Conservation (phyloP, 2,797 vertebrate species). For the Oceanodroma leucorhoa region DNA sequence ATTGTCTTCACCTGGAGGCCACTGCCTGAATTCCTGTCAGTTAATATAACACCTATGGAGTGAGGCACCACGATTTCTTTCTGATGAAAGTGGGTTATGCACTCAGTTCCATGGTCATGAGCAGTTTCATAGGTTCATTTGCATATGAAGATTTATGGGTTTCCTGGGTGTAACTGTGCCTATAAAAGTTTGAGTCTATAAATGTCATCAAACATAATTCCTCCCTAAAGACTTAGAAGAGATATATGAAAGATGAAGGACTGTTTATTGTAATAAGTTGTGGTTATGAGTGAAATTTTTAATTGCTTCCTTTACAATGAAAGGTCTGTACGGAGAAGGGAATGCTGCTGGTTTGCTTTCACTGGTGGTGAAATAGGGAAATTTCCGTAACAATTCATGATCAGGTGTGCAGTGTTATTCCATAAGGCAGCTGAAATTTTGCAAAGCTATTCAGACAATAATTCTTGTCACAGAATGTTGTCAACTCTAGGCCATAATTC, state of each 20-base stretch:
- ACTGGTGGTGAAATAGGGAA: slow-evolving; percentile 37
- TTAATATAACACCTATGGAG: slow-evolving; percentile 14
- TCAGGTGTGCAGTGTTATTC: slow-evolving; percentile 35
- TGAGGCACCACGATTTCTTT: neutral
- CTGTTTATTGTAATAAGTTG: neutral
- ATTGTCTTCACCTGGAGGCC: slow-evolving; percentile 55
- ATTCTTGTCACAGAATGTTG: neutral
- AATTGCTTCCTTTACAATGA: slow-evolving; percentile 60
- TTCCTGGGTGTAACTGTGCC: slow-evolving; percentile 17
- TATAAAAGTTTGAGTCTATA: neutral
- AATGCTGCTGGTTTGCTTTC: slow-evolving; percentile 33
- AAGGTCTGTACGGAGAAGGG: neutral
- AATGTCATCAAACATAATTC: slow-evolving; percentile 43
- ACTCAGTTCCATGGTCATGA: neutral
- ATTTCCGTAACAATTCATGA: neutral
- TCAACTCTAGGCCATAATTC: neutral
- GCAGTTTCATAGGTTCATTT: slow-evolving; percentile 4
- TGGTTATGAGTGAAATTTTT: slow-evolving; percentile 13
- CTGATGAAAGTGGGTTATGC: neutral
- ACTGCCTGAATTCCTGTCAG: slow-evolving; percentile 52
- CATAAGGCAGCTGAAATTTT: slow-evolving; percentile 35
- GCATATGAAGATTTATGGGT: neutral
- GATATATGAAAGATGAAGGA: neutral
- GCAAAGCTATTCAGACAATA: neutral
- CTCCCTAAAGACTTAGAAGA: neutral